Base-by-base conservation (phyloP, 1,140 invertebrate species). In the Drosophila ogumai region DNA sequence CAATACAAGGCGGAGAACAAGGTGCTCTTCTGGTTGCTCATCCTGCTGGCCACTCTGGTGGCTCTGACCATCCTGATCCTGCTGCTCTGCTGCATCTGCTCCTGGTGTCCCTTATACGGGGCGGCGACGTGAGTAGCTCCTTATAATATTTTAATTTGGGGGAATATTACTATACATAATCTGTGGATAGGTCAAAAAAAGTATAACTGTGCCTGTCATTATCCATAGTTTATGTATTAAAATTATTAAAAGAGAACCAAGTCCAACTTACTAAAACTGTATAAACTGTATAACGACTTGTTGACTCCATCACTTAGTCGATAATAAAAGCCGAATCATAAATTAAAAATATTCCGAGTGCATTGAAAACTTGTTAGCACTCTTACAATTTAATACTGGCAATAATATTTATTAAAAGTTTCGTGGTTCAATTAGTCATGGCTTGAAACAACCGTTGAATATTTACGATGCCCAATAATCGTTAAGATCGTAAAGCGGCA, bases 21-120 rank as follows among this genome's bases (percentile, higher is more conserved):
- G 68, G 91, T 96, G 32, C 92, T 97, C 1, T 95, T 96, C 74
- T 97, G 96, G 96, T 79, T 97, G 17, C 92, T 97, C 22, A 95
- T 97, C 57, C 91, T 97, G 13, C 90, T 97, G 57, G 95, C 96
- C 44, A 93, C 97, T 10, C 87, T 97, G 36, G 94, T 97, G 49
- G 94, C 96, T 0, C 64, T 96, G 17, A 95, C 95, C n/a, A 94
- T 96, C 38, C 92, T 96, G 41, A 94, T 95, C 32, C 91, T 97
- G 38, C 95, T 97, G 55, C 93, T 96, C 25, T 97, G 97, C 92
- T 97, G 96, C 82, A 95, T 97, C 58, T 97, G 96, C 90, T 95
- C 96, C 76, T 95, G 95, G 74, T 97, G 97, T 93, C 96, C 96
- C 4, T 94, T 96, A 55, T 97, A 97, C 78, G 95, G 96, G 93